Percentiles rank a stretch among this genome's conserved stretches.
Conservation (phyloP, 2,113 vertebrate species). For the Ovis canadensis region DNA sequence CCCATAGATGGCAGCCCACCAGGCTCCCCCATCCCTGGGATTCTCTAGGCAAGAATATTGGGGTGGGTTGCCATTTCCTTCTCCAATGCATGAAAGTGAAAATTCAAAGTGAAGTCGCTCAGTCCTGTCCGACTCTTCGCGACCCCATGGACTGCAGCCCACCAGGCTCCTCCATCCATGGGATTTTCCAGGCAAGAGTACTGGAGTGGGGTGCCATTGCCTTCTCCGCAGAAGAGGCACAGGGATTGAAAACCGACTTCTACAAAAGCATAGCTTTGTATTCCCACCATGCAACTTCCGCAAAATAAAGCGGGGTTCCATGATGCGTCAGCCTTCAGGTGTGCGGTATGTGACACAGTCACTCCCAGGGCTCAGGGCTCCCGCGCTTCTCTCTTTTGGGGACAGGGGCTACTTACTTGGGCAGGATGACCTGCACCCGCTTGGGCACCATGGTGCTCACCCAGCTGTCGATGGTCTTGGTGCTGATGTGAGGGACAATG, state of each 20-base stretch:
- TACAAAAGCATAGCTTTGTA: not conserved
- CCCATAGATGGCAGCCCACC: too few relatives aligned
- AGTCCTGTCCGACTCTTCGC: too few relatives aligned
- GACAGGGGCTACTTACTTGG: constrained; percentile 85
- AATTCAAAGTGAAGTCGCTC: too few relatives aligned
- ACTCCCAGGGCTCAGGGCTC: not conserved
- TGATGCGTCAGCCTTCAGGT: accelerated
- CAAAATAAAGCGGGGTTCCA: not conserved
- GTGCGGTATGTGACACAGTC: not conserved
- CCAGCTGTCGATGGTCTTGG: constrained; percentile 91
- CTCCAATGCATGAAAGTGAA: too few relatives aligned
- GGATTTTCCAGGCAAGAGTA: too few relatives aligned
- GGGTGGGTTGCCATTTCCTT: too few relatives aligned
- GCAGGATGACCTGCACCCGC: constrained; percentile 90
- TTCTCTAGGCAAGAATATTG: too few relatives aligned
- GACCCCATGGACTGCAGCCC: too few relatives aligned
- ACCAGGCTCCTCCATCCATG: too few relatives aligned
- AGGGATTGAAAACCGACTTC: not conserved
- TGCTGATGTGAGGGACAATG: constrained; percentile 92
- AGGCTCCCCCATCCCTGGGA: too few relatives aligned
- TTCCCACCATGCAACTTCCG: not conserved
- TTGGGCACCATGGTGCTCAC: constrained; percentile 85
- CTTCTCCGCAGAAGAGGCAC: not conserved
- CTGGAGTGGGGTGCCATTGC: too few relatives aligned
- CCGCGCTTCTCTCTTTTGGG: not conserved